Conservation (phyloP, 2,888 invertebrate genomes). For the Parnassius smintheus region DNA sequence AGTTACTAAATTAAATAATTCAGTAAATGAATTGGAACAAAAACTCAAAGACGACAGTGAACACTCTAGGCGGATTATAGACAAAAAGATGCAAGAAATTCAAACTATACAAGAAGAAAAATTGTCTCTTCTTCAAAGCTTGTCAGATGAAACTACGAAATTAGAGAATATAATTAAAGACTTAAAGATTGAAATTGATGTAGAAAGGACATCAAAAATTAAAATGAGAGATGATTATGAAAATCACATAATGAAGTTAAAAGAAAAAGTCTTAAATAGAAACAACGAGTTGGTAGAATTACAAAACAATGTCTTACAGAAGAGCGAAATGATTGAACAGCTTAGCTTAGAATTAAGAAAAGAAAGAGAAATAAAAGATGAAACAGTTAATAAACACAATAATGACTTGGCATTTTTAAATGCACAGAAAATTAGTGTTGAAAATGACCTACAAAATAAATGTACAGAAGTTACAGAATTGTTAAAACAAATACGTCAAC, state of each 20-base stretch:
- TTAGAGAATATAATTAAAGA: slow-evolving; percentile 49
- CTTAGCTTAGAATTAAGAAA: slow-evolving; percentile 52
- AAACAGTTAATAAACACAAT: slow-evolving; percentile 46
- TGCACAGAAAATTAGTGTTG: slow-evolving; percentile 23
- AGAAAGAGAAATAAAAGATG: slow-evolving; percentile 48
- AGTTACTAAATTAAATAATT: slow-evolving; percentile 58
- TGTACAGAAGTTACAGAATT: slow-evolving; percentile 42
- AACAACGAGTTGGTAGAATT: slow-evolving; percentile 68
- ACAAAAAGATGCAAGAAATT: slow-evolving; percentile 59
- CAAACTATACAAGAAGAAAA: slow-evolving; percentile 66
- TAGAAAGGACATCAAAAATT: slow-evolving; percentile 52
- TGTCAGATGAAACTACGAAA: slow-evolving; percentile 59
- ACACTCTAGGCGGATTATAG: slow-evolving; percentile 47
- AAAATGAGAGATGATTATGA: slow-evolving; percentile 62
- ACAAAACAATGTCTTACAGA: slow-evolving; percentile 60
- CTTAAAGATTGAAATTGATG: slow-evolving; percentile 51
- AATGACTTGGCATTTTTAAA: slow-evolving; percentile 34
- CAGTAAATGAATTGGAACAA: slow-evolving; percentile 63
- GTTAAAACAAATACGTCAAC: slow-evolving; percentile 38
- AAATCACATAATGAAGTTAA: slow-evolving; percentile 60
- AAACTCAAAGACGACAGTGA: slow-evolving; percentile 53
- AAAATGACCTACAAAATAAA: slow-evolving; percentile 24
- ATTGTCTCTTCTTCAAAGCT: slow-evolving; percentile 54
- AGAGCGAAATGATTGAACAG: slow-evolving; percentile 59
- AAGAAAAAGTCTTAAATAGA: slow-evolving; percentile 65